Percentiles rank a stretch among this genome's conserved stretches.
phyloP scores from a whole-genome alignment of 2,888 invertebrate genomes.

The Trissoscelio sp. region DNA sequence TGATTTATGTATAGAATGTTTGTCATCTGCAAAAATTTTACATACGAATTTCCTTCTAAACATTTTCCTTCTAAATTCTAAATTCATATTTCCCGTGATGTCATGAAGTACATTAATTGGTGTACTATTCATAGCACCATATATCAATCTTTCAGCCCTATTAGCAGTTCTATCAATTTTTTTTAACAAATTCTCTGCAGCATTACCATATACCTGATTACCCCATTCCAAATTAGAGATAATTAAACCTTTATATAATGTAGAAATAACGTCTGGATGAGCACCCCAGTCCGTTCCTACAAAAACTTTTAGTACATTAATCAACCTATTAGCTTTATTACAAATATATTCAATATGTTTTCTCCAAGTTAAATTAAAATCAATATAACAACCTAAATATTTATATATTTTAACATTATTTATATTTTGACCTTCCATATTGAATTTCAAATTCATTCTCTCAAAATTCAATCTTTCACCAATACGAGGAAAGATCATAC shows the following conservation, averaged over 20 bases:
- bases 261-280: not conserved
- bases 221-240: conserved; percentile 7
- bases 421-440: not conserved
- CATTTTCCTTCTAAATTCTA: conserved; percentile 6
- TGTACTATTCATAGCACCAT: not conserved
- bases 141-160: conserved; percentile 1
- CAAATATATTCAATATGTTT: not conserved
- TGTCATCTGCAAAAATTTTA: not conserved
- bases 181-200: not conserved
- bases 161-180: not conserved
- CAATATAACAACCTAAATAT: conserved; percentile 1
- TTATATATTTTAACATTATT: not conserved
- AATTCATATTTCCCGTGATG: not conserved
- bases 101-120: conserved; percentile 17
- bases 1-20: not conserved
- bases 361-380: not conserved
- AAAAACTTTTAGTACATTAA: conserved; percentile 8
- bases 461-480: not conserved
- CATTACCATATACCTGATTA: not conserved
- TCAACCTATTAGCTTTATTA: not conserved
- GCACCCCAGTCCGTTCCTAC: not conserved
- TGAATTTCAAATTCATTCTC: not conserved
- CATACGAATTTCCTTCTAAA: not conserved
- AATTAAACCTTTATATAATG: conserved; percentile 11
- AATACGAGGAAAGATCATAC: not conserved